phyloP scores from a whole-genome alignment of 2,797 vertebrate species.

The Pseudochirops corinnae region DNA sequence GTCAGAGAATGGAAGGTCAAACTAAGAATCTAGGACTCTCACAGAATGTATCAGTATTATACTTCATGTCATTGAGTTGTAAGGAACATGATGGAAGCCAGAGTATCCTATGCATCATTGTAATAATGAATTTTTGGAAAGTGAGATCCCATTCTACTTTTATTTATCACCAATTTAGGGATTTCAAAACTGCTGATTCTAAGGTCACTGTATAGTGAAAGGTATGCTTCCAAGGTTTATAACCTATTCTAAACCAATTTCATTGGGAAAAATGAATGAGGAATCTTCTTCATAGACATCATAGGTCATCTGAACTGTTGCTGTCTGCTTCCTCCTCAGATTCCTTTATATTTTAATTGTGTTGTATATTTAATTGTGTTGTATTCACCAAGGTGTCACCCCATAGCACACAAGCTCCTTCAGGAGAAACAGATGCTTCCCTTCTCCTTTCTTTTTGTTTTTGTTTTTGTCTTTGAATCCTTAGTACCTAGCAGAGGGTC shows the following conservation, averaged over 20 bases:
- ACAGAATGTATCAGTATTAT: not conserved
- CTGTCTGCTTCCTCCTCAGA: not conserved
- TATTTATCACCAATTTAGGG: conserved; percentile 29
- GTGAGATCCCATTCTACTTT: not conserved
- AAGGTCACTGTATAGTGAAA: not conserved
- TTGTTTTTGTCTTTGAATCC: not conserved
- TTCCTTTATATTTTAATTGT: not conserved
- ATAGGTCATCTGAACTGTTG: not conserved
- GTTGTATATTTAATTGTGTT: not conserved
- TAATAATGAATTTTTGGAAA: conserved; percentile 10
- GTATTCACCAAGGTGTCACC: not conserved
- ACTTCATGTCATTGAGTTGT: not conserved
- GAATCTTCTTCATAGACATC: not conserved
- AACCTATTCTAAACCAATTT: conserved; percentile 3
- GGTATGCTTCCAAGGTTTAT: not conserved
- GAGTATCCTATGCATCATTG: not conserved
- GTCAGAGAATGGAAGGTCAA: not conserved
- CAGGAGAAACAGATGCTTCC: not conserved
- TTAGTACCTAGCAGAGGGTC: not conserved
- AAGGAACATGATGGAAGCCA: not conserved
- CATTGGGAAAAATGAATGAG: not conserved
- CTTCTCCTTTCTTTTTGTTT: not conserved
- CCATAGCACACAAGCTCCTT: not conserved
- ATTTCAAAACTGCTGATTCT: conserved; percentile 8
- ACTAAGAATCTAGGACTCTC: not conserved